Evolutionary conservation across 2,888 invertebrate species (phyloP).

Genomic region (Cryptosula pallasiana): DNA sequence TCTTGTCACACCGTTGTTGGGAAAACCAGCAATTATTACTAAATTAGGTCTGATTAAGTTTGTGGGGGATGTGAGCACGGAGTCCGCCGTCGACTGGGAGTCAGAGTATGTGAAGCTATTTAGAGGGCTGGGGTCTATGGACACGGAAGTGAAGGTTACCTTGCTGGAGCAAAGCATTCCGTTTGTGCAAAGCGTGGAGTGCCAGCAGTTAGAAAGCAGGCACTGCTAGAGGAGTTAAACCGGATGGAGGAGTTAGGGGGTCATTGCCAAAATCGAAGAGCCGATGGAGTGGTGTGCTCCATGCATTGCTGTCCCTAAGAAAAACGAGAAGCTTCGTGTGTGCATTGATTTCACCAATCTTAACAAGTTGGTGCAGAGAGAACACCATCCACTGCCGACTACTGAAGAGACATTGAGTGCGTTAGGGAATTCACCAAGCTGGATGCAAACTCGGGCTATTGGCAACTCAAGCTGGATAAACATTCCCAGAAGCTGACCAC

Average conservation of each 20-base stretch:
- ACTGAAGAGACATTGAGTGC: conserved; percentile 21
- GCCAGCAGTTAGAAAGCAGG: neutral
- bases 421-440: conserved; percentile 29
- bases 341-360: neutral
- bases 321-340: neutral
- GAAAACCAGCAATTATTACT: neutral
- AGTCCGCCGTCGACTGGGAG: neutral
- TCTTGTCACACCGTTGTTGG: neutral
- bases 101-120: neutral
- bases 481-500: conserved; percentile 30
- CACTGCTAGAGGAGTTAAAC: neutral
- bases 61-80: neutral
- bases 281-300: conserved; percentile 44
- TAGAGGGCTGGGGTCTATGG: neutral
- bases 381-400: conserved; percentile 27
- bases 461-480: conserved; percentile 27
- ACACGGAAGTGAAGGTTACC: neutral
- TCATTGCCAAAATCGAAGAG: conserved; percentile 22
- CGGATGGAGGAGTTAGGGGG: neutral
- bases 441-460: conserved; percentile 30
- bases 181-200: too few species aligned
- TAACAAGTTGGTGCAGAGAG: conserved; percentile 28
- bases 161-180: neutral
- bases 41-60: neutral
- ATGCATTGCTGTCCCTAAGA: conserved; percentile 31